A percentile compares a stretch with the other conserved stretches of the same genome.
Evolutionary conservation across 1,140 invertebrate genomes (phyloP).

Genomic region (Mizuhopecten yessoensis): DNA sequence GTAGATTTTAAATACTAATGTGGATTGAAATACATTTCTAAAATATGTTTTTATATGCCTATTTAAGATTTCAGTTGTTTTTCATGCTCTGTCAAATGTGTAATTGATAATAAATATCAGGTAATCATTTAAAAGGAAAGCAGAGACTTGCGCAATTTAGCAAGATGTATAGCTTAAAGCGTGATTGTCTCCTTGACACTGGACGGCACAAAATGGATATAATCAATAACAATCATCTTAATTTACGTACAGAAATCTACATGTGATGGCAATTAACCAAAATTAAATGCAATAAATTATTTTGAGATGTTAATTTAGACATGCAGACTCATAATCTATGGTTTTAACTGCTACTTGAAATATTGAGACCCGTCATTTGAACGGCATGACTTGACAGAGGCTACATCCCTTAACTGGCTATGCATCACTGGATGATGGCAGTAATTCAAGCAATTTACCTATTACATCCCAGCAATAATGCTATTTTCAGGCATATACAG

Average conservation of each 20-base stretch:
- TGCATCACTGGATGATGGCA: background rate
- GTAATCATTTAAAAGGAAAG: background rate
- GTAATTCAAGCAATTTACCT: background rate
- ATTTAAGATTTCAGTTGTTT: background rate
- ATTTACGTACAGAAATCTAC: slow-evolving; percentile 3
- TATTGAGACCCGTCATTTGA: background rate
- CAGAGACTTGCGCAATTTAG: background rate
- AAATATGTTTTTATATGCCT: no score
- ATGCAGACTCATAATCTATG: background rate
- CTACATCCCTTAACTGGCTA: background rate
- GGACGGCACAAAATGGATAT: background rate
- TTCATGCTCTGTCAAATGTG: background rate
- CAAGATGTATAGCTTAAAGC: background rate
- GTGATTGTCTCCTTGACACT: background rate
- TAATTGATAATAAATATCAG: background rate
- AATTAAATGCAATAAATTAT: background rate
- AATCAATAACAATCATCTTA: background rate
- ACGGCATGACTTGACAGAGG: background rate
- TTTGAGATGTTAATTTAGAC: slow-evolving; percentile 33
- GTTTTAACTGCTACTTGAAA: background rate
- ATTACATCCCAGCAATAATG: slow-evolving; percentile 10
- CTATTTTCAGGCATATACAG: background rate
- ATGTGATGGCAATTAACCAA: background rate
- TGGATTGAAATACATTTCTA: no score
- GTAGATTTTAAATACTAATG: no score